Conservation (phyloP, 2,113 vertebrate species). For the Myodes glareolus region DNA sequence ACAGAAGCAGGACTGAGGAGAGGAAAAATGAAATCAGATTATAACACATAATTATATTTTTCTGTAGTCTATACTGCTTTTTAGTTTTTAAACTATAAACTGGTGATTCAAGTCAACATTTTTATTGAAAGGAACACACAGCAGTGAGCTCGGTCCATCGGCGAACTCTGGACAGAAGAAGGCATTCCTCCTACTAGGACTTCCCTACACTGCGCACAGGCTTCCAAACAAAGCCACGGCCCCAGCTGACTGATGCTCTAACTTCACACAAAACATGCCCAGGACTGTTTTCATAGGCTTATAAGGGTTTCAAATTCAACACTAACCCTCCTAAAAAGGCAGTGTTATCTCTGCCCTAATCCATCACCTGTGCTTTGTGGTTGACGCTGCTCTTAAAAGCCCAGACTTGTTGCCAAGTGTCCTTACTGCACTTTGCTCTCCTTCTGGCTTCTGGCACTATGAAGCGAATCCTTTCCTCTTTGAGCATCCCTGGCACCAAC, state of each 20-base stretch:
- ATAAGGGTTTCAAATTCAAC: background rate
- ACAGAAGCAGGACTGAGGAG: background rate
- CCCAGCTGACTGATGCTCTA: background rate
- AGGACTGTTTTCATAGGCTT: background rate
- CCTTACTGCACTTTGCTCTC: background rate
- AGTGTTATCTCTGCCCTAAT: background rate
- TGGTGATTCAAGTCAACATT: constrained; percentile 3
- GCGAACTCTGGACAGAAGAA: constrained; percentile 19
- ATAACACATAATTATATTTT: constrained; percentile 3
- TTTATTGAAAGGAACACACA: constrained; percentile 42
- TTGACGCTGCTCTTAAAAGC: background rate
- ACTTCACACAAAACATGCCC: background rate
- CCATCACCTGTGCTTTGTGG: background rate
- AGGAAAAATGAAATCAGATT: background rate
- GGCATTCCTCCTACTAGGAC: background rate
- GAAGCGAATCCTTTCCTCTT: background rate
- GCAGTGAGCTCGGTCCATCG: background rate
- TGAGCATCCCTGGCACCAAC: background rate
- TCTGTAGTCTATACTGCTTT: background rate
- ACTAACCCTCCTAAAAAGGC: background rate
- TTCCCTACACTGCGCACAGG: background rate
- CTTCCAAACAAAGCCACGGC: background rate
- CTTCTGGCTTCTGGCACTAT: background rate
- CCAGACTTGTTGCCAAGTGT: background rate
- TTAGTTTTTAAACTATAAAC: background rate